Evolutionary conservation across 1,140 invertebrate genomes (phyloP), one percentile per base, ranked within the genome.

Genomic region (Maniola jurtina): DNA sequence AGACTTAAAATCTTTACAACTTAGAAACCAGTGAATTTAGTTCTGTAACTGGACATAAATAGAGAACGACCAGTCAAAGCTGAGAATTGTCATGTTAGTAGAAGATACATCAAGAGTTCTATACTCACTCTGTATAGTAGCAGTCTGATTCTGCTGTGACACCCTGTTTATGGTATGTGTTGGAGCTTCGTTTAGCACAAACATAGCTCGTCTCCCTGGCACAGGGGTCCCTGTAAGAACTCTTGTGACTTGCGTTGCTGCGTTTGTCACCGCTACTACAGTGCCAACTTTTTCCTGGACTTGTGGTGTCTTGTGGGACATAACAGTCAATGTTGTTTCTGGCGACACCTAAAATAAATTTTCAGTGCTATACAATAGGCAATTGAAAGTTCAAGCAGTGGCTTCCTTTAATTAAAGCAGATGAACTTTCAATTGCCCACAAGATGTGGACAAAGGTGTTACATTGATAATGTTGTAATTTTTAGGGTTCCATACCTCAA

Each of bases 301-400:
- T 70, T 91, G 89, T 11, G 89, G 90, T 56, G 86, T 84, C 68
- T 92, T 92, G 58, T 91, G 88, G 6, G 91, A 85, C 83, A 91
- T 90, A 36, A 92, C 90, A 63, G 89, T 91, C 48, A 92, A 56
- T 25, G 89, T 92, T 67, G 90, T 92, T 68, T 92, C 91, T 58
- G 91, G 87, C 11, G 89, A 89, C 9, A 89, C 82, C 87, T 89
- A 70, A 55, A 48, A 58, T 34, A 57, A 6, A 14, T 34, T 47
- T 47, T 11, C 14, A 6, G 7, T 13, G 25, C 47, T 34, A 11
- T 35, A 38, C 11, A 45, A 5, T 13, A n/a, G n/a, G n/a, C n/a
- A n/a, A n/a, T n/a, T n/a, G n/a, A n/a, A n/a, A n/a, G n/a, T n/a
- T n/a, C n/a, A n/a, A n/a, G n/a, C n/a, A n/a, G n/a, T n/a, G n/a